Base-by-base conservation (phyloP, 2,888 invertebrate genomes). In the Boloria euphrosyne region DNA sequence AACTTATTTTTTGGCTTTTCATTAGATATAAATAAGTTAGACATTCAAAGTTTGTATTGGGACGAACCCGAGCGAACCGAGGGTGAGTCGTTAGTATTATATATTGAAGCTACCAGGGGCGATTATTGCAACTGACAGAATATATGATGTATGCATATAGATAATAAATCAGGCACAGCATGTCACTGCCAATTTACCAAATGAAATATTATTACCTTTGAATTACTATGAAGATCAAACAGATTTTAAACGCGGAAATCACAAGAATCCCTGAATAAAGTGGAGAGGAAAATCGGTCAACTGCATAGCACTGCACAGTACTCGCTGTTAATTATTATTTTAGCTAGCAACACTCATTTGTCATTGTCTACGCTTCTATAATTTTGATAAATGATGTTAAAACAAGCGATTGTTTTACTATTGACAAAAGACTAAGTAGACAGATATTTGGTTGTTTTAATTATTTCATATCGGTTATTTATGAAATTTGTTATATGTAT, bases 271-370 rank as follows among this genome's bases (percentile, higher is more conserved):
- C 27, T 55, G 65, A 65, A 69, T 61, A 70, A 64, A 65, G 60
- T 71, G 66, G 65, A 71, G 66, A 71, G 66, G 70, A 62, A 73
- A 72, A 54, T 70, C 66, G 70, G 73, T 65, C 73, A 70, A 43
- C 65, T 65, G 66, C 70, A 68, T 63, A 65, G 62, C 49, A 44
- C 5, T 62, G 59, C 49, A 47, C 54, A 57, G 62, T 57, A 46
- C 46, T 59, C 43, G 43, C 47, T 18, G 58, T 31, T 66, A 69
- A 65, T 71, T 62, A 69, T 69, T 67, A 69, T 65, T 50, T 51
- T 60, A 60, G 62, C 51, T 65, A 50, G 55, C 55, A 17, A 57
- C 50, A 49, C 60, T 65, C 69, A 69, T 71, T 59, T 69, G 60
- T 71, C 71, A 65, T 63, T 69, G 71, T 69, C 70, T 38, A 66